Conservation (phyloP, 2,113 vertebrate species). For the Macquaria australasica region DNA sequence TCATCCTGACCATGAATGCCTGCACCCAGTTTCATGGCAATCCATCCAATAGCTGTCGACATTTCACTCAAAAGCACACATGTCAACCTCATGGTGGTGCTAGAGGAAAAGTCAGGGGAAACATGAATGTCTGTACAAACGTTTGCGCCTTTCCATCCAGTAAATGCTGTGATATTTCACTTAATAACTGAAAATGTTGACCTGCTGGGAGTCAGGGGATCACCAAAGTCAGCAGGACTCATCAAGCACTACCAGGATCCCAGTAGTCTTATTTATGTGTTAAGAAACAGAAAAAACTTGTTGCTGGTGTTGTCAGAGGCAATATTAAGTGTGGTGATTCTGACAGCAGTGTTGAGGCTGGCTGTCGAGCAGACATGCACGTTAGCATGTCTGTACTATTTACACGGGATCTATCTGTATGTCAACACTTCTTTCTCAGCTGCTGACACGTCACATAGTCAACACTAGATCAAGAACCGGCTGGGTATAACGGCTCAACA, state of each 20-base stretch:
- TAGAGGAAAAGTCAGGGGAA: background rate
- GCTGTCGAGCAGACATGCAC: background rate
- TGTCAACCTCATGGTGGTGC: background rate
- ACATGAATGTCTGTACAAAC: background rate
- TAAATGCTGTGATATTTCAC: no score
- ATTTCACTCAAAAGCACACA: background rate
- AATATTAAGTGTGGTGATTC: background rate
- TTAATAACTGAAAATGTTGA: no score
- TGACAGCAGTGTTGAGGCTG: background rate
- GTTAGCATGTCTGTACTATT: background rate
- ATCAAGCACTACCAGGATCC: background rate
- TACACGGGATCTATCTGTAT: background rate
- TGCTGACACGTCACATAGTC: conserved; percentile 10
- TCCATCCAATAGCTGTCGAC: no score
- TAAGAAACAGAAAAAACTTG: no score
- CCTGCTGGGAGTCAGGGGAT: no score
- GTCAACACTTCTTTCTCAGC: conserved; percentile 32
- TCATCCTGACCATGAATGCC: no score
- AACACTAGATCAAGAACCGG: background rate
- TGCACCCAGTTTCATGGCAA: no score
- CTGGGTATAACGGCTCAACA: background rate
- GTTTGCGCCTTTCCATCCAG: background rate
- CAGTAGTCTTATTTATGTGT: background rate
- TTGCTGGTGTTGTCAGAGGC: background rate
- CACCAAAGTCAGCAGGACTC: no score